These are phyloP conservation scores for Eilema griseolum DNA, from an alignment of 2,888 invertebrate species.

Conservation along the genomic window DNA sequence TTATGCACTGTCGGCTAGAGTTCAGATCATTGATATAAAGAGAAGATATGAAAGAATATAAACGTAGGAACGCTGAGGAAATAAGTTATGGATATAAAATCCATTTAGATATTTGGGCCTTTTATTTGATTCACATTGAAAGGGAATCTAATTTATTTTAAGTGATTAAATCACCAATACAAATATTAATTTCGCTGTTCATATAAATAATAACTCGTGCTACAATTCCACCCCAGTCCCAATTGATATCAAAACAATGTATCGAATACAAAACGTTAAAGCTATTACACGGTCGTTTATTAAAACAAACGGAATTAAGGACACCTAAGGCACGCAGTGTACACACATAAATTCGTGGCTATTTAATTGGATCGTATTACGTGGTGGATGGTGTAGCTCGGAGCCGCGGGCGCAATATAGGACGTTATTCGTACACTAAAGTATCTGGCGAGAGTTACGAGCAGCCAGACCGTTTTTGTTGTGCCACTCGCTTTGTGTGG, in stretches of 20 bases:
- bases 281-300: conserved; percentile 56
- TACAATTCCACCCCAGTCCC: conserved; percentile 29
- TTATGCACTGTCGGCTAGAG: conserved; percentile 64
- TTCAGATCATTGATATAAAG: conserved; percentile 55
- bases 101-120: conserved; percentile 7
- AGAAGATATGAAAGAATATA: conserved; percentile 44
- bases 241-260: conserved; percentile 32
- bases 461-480: conserved; percentile 62
- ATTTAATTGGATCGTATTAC: conserved; percentile 80
- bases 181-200: conserved; percentile 18
- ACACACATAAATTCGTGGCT: conserved; percentile 73
- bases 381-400: conserved; percentile 69
- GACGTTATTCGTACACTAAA: conserved; percentile 75
- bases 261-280: conserved; percentile 52
- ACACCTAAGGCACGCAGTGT: conserved; percentile 63
- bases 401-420: conserved; percentile 73
- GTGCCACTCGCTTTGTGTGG: conserved; percentile 50
- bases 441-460: conserved; percentile 75
- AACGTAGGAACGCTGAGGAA: conserved; percentile 23
- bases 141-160: conserved; percentile 19
- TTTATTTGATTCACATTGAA: conserved; percentile 16
- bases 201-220: conserved; percentile 26
- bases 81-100: conserved; percentile 11
- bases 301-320: conserved; percentile 64
- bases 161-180: conserved; percentile 26